Percentiles rank a stretch among this genome's conserved stretches.
phyloP scores from a whole-genome alignment of 35 echinoderm and acorn worm species.

The Anneissia japonica region DNA sequence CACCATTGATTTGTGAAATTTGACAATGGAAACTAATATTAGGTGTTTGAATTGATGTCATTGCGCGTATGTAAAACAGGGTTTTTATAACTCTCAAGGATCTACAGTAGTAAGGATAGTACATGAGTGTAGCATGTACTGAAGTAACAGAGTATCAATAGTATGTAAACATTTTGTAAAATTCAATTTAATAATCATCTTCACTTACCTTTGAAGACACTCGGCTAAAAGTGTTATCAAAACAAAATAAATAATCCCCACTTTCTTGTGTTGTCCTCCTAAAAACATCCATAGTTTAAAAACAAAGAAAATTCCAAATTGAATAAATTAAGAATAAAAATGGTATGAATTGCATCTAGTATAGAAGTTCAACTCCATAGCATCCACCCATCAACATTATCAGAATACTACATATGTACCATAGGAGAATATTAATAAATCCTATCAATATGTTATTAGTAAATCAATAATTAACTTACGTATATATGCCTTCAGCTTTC shows the following conservation, averaged over 20 bases:
- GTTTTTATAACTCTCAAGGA: too few relatives aligned
- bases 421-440: not conserved
- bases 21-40: too few relatives aligned
- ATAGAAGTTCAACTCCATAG: not conserved
- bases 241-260: conserved; percentile 93
- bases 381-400: not conserved
- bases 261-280: conserved; percentile 51
- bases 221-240: conserved; percentile 96
- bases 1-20: too few relatives aligned
- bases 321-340: too few relatives aligned
- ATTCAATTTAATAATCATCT: too few relatives aligned
- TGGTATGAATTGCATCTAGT: too few relatives aligned
- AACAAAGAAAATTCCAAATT: conserved; percentile 1
- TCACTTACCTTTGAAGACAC: conserved; percentile 77
- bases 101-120: too few relatives aligned
- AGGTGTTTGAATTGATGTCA: too few relatives aligned
- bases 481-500: conserved; percentile 82
- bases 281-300: conserved; percentile 50
- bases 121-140: too few relatives aligned
- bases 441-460: not conserved
- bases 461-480: conserved; percentile 53
- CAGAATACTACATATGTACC: not conserved
- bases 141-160: too few relatives aligned
- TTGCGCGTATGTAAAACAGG: too few relatives aligned
- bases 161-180: too few relatives aligned